Evolutionary conservation across 2,888 invertebrate species (phyloP), one percentile per base, ranked within the genome.

Genomic region (Cynaeus angustus): DNA sequence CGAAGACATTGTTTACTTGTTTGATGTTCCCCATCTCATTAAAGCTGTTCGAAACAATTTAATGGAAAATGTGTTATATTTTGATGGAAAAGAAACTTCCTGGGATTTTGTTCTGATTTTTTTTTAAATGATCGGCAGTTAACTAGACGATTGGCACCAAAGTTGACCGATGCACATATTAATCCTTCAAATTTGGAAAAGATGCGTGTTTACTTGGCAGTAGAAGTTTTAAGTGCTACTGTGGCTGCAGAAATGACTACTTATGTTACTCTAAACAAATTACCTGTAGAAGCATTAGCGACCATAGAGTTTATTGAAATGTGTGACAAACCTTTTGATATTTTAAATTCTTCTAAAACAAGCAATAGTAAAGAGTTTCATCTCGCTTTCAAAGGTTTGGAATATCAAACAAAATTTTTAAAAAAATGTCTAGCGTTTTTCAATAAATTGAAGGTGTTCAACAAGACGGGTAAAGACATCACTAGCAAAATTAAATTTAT

Each of bases 41-140:
- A 79, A 76, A 70, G 72, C 74, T 0, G 72, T 56, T 7, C 65
- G 72, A 46, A 74, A 75, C 66, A 74, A 70, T 61, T 61, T 77
- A 13, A 41, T 66, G n/a, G 53, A 61, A 12, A 48, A 73, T 67
- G 16, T 13, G n/a, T 72, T 75, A 59, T 6, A 14, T 38, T 48
- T 70, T 30, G 64, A 66, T 38, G 56, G n/a, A n/a, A n/a, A n/a
- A n/a, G n/a, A n/a, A n/a, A n/a, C n/a, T n/a, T n/a, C n/a, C n/a
- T n/a, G n/a, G n/a, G n/a, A n/a, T n/a, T n/a, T n/a, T n/a, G n/a
- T n/a, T n/a, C n/a, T n/a, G n/a, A n/a, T n/a, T n/a, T n/a, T n/a
- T n/a, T n/a, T n/a, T n/a, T n/a, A n/a, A n/a, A n/a, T n/a, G n/a
- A n/a, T n/a, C n/a, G n/a, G n/a, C n/a, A n/a, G n/a, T n/a, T n/a